Percentiles rank a stretch among this genome's conserved stretches.
Conservation (phyloP, 1,140 invertebrate genomes). For the Yoshiicerus persimilis region DNA sequence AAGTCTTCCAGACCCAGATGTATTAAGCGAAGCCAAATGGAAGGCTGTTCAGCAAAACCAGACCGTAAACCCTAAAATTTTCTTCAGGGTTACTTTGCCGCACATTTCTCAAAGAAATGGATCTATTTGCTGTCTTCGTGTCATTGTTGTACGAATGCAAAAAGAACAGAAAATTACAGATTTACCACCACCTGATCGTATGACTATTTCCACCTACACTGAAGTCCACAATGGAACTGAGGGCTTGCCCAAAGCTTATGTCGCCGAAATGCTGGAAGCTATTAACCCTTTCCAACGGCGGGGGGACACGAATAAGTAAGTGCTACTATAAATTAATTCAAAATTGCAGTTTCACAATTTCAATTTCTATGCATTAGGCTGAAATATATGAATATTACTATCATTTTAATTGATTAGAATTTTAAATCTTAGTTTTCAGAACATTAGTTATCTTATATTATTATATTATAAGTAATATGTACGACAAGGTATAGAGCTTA, state of each 20-base stretch:
- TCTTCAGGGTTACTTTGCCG: slow-evolving; percentile 58
- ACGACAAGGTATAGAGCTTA: no score
- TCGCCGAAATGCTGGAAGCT: slow-evolving; percentile 74
- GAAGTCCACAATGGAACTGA: slow-evolving; percentile 66
- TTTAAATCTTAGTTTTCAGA: no score
- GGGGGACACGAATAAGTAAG: no score
- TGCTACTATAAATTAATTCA: no score
- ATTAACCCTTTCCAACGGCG: neutral
- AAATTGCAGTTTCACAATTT: no score
- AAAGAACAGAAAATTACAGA: slow-evolving; percentile 65
- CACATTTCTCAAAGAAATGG: slow-evolving; percentile 80
- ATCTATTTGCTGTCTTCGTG: slow-evolving; percentile 76
- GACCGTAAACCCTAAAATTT: slow-evolving; percentile 29
- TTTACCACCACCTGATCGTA: slow-evolving; percentile 66
- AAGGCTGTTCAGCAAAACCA: slow-evolving; percentile 57
- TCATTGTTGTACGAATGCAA: slow-evolving; percentile 73
- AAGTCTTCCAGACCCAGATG: slow-evolving; percentile 67
- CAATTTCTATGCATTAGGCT: no score
- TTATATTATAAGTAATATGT: no score
- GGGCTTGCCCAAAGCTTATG: slow-evolving; percentile 73
- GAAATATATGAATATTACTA: no score
- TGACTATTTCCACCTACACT: slow-evolving; percentile 69
- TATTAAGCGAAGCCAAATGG: slow-evolving; percentile 67
- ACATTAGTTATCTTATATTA: no score
- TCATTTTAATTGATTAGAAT: no score